Evolutionary conservation across 1,140 invertebrate species (phyloP).

Genomic region (Calosoma granatense): DNA sequence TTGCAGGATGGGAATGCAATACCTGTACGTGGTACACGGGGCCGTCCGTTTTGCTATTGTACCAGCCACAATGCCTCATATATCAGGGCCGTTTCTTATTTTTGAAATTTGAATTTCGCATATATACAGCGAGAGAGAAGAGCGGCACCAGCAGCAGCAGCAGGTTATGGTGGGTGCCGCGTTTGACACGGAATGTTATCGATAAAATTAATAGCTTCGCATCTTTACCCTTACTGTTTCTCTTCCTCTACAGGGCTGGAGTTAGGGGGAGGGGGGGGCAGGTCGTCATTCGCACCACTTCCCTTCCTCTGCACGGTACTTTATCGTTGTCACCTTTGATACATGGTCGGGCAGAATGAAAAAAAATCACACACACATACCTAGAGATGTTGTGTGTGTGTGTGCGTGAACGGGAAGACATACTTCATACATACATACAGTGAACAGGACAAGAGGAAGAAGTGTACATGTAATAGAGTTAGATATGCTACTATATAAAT

Average conservation of each 20-base stretch:
- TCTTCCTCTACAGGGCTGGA: background rate
- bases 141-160: too few species aligned
- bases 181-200: slow-evolving; percentile 17
- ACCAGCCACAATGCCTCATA: slow-evolving; percentile 1
- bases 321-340: slow-evolving; percentile 7
- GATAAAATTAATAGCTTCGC: slow-evolving; percentile 20
- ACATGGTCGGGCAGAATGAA: background rate
- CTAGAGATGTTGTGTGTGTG: too few species aligned
- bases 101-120: slow-evolving; percentile 8
- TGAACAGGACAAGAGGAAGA: too few species aligned
- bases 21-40: background rate
- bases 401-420: too few species aligned
- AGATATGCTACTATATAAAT: too few species aligned
- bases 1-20: slow-evolving; percentile 6
- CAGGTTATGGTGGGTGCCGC: too few species aligned
- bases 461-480: too few species aligned
- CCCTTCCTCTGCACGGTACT: background rate
- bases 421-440: background rate
- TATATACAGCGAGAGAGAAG: too few species aligned
- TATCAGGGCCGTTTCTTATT: slow-evolving; percentile 5
- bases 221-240: slow-evolving; percentile 15
- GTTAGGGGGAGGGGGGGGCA: too few species aligned
- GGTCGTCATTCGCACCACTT: background rate
- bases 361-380: slow-evolving; percentile 3
- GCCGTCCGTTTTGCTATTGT: background rate